phyloP scores from a whole-genome alignment of 2,113 vertebrate genomes.

The Dipodomys merriami region DNA sequence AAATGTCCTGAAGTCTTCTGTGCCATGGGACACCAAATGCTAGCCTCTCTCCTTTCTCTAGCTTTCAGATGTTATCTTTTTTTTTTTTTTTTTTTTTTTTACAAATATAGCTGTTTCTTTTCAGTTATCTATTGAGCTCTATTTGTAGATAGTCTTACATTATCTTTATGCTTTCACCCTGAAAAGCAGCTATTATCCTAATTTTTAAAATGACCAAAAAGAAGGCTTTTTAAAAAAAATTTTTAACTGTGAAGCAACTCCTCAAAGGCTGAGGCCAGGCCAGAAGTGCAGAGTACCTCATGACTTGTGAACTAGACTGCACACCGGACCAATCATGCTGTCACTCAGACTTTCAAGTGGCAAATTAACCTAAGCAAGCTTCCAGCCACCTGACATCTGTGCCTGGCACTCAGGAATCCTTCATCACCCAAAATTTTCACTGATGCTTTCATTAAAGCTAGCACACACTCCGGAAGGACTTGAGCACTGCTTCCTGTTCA shows the following conservation, averaged over 20 bases:
- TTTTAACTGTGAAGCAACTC: neutral
- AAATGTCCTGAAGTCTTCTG: neutral
- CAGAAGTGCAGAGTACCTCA: neutral
- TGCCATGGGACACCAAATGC: neutral
- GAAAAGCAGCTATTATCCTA: conserved; percentile 19
- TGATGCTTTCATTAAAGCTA: neutral
- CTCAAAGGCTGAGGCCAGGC: neutral
- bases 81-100: conserved; percentile 40
- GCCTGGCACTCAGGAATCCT: neutral
- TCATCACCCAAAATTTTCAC: neutral
- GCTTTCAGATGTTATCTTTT: neutral
- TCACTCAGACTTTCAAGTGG: neutral
- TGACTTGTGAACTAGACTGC: neutral
- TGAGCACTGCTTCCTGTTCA: neutral
- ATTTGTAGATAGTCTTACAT: neutral
- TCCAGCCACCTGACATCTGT: neutral
- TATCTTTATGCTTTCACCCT: neutral
- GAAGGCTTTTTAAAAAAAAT: too few relatives aligned
- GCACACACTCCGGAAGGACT: neutral
- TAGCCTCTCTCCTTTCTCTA: neutral
- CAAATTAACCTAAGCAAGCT: neutral
- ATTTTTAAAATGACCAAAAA: neutral
- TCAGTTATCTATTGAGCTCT: neutral
- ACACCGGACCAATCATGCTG: neutral
- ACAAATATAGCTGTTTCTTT: neutral